Base-by-base conservation (phyloP, 2,797 vertebrate genomes). In the Coregonus sp. region DNA sequence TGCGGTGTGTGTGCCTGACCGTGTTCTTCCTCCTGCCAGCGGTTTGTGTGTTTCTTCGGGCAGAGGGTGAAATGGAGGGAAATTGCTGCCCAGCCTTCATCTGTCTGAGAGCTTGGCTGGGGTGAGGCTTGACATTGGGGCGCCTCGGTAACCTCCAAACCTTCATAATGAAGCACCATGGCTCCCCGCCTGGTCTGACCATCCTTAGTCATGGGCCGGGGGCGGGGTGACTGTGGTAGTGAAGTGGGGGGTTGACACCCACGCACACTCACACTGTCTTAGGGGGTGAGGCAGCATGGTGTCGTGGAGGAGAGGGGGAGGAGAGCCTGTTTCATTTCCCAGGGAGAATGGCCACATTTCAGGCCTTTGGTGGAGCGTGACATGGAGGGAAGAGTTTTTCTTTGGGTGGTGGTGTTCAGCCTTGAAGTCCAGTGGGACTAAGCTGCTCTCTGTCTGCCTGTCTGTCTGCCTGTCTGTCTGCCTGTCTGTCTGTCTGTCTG, bases 321-420 rank as follows among this genome's bases (percentile, higher is more conserved):
- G 66, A 47, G 84, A 84, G 84, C 80, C 56, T 70, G 82, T 92
- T 93, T 93, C 90, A 90, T 93, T 90, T 91, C 84, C 86, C n/a
- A 75, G 74, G 81, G 83, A 88, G 87, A 91, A 94, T 88, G 86
- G 85, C 81, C 80, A 90, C 87, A 94, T 94, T 94, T 94, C 86
- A 90, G 84, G 80, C 89, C 86, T 91, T 85, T 91, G 87, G 90
- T 89, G 89, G 89, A 91, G 88, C 91, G 88, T 91, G 91, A 93
- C 90, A 82, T 81, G 72, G 84, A 81, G 82, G 86, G 81, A 75
- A 82, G 86, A 81, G 82, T 91, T 90, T 90, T 91, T 79, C 81
- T 89, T 89, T 85, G 87, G 85, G 84, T n/a, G 29, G 78, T 81
- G 71, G 75, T 71, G 65, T 73, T 52, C 73, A 11, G 76, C 59